Base-by-base conservation (phyloP, 2,113 vertebrate species). In the Oreochromis tanganicae region DNA sequence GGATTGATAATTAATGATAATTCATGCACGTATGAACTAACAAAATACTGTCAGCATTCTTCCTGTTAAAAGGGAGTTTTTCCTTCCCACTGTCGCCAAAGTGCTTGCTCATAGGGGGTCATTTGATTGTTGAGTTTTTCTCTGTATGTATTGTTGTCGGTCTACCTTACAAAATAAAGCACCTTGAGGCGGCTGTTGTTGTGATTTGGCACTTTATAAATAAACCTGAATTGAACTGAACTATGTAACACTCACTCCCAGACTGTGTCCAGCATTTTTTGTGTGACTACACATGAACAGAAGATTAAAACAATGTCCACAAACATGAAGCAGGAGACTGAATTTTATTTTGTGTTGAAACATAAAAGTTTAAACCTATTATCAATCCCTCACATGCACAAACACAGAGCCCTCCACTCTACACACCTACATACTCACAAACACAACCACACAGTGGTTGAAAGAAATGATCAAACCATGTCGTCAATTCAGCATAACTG, bases 131-230 rank as follows among this genome's bases (percentile, higher is more conserved):
- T 66, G 61, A 9, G 61, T 38, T 66, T 66, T 1, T 38, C 19
- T 38, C 61, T 3, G 3, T 38, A n/a, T n/a, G 59, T n/a, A 4
- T 63, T 4, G 19, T 1, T 63, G 59, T 63, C 36, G 2, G 32
- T 66, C 61, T 38, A 38, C 17, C 61, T 66, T 7, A n/a, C 61
- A 12, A 66, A n/a, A 7, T 38, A 66, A 66, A 66, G 61, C 4
- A 7, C 61, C 10, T 66, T 66, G 61, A 66, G 61, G 17, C 0
- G 0, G n/a, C 19, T 66, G 32, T 38, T 66, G 6, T 38, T 38
- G 32, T 38, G 61, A 66, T 66, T 7, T 66, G 0, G 1, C 6
- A 0, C 3, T n/a, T 0, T 66, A n/a, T 38, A 7, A 66, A 36
- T 7, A 38, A 66, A 66, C n/a, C 29, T 66, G 9, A 36, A 36